These are phyloP conservation scores for Dugesia japonica DNA, from an alignment of 2,888 invertebrate species.

Conservation along the genomic window DNA sequence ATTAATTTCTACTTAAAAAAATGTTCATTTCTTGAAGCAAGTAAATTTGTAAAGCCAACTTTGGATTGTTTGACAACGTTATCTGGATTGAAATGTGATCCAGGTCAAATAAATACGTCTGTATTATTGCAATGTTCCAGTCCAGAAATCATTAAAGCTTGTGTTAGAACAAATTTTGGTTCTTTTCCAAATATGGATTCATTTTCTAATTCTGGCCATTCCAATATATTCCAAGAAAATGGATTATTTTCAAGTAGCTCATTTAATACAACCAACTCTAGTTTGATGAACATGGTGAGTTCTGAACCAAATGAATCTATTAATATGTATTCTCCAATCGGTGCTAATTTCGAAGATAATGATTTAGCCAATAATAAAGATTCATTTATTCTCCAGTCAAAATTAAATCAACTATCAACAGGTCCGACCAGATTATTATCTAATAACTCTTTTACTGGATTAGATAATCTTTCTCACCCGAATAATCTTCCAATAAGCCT, in stretches of 20 bases:
- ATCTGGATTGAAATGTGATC: not conserved
- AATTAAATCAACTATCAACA: not conserved
- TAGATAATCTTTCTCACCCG: not conserved
- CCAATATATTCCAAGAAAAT: slow-evolving; percentile 8
- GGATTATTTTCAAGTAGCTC: not conserved
- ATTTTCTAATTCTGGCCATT: slow-evolving; percentile 10
- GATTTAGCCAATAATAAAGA: not conserved
- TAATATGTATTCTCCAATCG: not conserved
- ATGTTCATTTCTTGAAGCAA: not conserved
- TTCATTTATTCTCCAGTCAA: not conserved
- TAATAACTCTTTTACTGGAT: not conserved
- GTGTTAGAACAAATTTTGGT: not conserved
- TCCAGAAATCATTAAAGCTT: not conserved
- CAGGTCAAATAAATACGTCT: not conserved
- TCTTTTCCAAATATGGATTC: not conserved
- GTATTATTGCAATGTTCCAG: not conserved
- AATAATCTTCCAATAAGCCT: slow-evolving; percentile 9
- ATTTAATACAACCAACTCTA: not conserved
- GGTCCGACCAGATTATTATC: not conserved
- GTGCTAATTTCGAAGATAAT: not conserved
- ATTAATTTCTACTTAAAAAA: not conserved
- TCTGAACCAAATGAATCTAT: not conserved
- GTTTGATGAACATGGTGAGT: not conserved
- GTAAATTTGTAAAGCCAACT: not conserved
- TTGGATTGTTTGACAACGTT: not conserved